Base-by-base conservation (phyloP, 2,113 vertebrate genomes). In the Larimichthys crocea region DNA sequence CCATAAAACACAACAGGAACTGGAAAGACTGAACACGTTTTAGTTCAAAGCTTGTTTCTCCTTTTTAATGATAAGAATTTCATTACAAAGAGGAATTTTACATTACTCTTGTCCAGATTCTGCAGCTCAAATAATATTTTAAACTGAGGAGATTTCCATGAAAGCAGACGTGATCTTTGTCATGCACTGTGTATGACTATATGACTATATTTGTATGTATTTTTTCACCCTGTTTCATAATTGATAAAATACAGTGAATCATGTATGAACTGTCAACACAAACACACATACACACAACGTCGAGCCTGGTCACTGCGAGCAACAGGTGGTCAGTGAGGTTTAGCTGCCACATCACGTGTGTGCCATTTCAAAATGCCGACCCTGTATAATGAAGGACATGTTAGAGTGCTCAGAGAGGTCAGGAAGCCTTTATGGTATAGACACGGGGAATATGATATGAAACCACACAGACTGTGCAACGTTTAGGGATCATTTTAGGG, bases 291-390 rank as follows among this genome's bases (percentile, higher is more conserved):
- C 62, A 76, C 65, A n/a, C 53, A 67, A 14, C 10, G 20, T 24
- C 29, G 64, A 82, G 48, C 66, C 64, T 50, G 74, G 67, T 75
- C 82, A 60, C 60, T 22, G 77, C 2, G 10, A 91, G 74, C 89
- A 84, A 85, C 91, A 81, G 91, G 91, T 87, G 92, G 91, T 80
- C 74, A 19, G 53, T 19, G 74, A 76, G 79, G 74, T 88, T 89
- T 68, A 92, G 84, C 63, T 35, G 77, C 75, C 74, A 60, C 72
- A 22, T 90, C 87, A 90, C 83, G 74, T 88, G 82, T 62, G 49
- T 89, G 87, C 79, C 91, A 88, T 89, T 93, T 91, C 70, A 16
- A 92, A 91, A 91, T 85, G 89, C 49, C 87, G 82, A 78, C 50
- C 74, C 78, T 40, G 72, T 81, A 85, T 87, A 88, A 91, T 84